Evolutionary conservation across 2,797 vertebrate genomes (phyloP), one percentile per base, ranked within the genome.

Genomic region (Galaxias olidus): DNA sequence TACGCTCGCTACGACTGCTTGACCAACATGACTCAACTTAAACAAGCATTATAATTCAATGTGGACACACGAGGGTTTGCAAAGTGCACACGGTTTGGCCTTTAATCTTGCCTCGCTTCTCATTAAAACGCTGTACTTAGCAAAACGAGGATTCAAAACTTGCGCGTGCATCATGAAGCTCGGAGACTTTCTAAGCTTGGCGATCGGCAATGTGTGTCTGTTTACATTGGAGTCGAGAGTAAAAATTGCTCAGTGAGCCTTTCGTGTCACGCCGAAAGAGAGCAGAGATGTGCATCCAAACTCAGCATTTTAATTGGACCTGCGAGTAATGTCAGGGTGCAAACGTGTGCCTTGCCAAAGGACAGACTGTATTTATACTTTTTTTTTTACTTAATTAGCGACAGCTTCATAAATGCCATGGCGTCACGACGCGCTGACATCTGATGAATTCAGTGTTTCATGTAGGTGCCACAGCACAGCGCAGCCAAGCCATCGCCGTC

Each of bases 341-440:
- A 78, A 73, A 80, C 79, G 83, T 80, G 66, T 66, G 67, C 72
- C 62, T 51, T 55, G 78, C 88, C 75, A 57, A 60, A 40, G 78
- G 80, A 87, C 82, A 79, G 73, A 74, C 78, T 86, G 81, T 52
- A 65, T 76, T 80, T 63, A 72, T 69, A 66, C 62, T 53, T 56
- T 13, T 53, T 13, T 53, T 54, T 65, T 64, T 60, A 80, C 59
- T 88, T 90, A 89, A 91, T 91, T 90, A 91, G 84, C 54, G 54
- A 58, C 77, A 82, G 78, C 75, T 70, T 53, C 80, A 86, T 81
- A 89, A 88, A 91, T 89, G 88, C 88, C 90, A 88, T 50, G 30
- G 73, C 76, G 77, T 90, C 81, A 73, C 75, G 52, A 77, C 84
- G 82, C 83, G 87, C 72, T 6, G 67, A 78, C 83, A 75, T 88